A percentile compares a stretch with the other conserved stretches of the same genome.
Evolutionary conservation across 92 coral and sea anemone genomes (phyloP).

Genomic region (Pocillopora grandis): DNA sequence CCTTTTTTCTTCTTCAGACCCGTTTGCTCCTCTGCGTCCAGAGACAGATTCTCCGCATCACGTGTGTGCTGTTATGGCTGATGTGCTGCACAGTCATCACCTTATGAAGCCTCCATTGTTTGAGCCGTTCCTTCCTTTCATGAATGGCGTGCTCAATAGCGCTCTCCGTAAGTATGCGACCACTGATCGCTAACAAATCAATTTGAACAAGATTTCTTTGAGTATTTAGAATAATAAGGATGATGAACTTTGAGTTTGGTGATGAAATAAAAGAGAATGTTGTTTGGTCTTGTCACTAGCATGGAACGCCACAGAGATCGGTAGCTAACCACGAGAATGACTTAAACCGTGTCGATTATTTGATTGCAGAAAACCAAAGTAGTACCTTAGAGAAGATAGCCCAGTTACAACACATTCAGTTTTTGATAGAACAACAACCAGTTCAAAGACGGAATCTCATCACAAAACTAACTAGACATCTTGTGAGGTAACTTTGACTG

Average conservation of each 20-base stretch:
- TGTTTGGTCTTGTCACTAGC: too few species aligned
- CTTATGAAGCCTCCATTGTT: slow-evolving; percentile 87
- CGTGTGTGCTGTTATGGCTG: slow-evolving; percentile 88
- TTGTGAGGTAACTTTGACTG: slow-evolving; percentile 58
- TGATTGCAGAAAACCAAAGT: slow-evolving; percentile 77
- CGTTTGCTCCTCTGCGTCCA: slow-evolving; percentile 68
- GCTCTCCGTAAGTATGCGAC: slow-evolving; percentile 81
- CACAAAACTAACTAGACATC: slow-evolving; percentile 77
- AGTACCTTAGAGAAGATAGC: slow-evolving; percentile 78
- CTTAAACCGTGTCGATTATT: background rate
- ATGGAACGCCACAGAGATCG: too few species aligned
- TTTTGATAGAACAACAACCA: slow-evolving; percentile 77
- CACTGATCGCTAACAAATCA: background rate
- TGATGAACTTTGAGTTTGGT: too few species aligned
- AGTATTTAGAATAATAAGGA: too few species aligned
- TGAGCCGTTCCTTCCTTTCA: slow-evolving; percentile 82
- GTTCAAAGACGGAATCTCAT: slow-evolving; percentile 73
- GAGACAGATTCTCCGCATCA: slow-evolving; percentile 72
- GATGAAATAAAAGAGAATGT: too few species aligned
- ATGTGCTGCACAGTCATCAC: slow-evolving; percentile 65
- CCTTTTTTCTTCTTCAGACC: slow-evolving; percentile 53
- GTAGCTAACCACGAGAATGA: too few species aligned
- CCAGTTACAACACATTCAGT: slow-evolving; percentile 92
- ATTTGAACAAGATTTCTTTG: too few species aligned
- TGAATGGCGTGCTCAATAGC: slow-evolving; percentile 88